These are phyloP conservation scores for Actinia tenebrosa DNA, from an alignment of 64 coral and sea anemone genomes.

Conservation along the genomic window DNA sequence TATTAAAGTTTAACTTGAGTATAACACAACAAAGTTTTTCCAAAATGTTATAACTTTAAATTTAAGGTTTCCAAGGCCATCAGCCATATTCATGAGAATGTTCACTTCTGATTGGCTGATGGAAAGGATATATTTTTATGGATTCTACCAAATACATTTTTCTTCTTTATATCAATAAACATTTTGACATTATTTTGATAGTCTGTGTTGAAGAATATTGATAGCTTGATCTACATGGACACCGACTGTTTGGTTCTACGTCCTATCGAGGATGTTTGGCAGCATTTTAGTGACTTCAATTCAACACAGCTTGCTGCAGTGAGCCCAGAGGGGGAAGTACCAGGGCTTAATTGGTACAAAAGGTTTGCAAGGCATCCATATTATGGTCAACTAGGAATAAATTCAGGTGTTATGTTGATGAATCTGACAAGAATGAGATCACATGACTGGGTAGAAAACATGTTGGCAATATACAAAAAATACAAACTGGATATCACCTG, in stretches of 20 bases:
- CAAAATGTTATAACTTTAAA: too few relatives aligned
- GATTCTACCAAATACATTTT: too few relatives aligned
- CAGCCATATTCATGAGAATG: too few relatives aligned
- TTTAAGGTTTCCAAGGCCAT: too few relatives aligned
- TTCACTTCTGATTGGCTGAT: too few relatives aligned
- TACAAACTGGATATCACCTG: slow-evolving; percentile 82
- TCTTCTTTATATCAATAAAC: too few relatives aligned
- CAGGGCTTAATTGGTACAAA: slow-evolving; percentile 65
- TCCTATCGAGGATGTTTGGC: slow-evolving; percentile 75
- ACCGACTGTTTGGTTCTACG: slow-evolving; percentile 63
- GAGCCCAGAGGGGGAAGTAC: slow-evolving; percentile 65
- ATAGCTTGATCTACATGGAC: slow-evolving; percentile 77
- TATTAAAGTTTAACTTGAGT: too few relatives aligned
- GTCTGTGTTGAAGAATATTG: slow-evolving; percentile 40
- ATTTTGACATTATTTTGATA: neutral
- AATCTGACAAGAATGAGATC: slow-evolving; percentile 82
- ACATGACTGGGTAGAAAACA: slow-evolving; percentile 60
- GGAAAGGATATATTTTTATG: too few relatives aligned
- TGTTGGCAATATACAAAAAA: slow-evolving; percentile 58
- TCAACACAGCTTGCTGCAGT: slow-evolving; percentile 55
- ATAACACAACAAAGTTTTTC: too few relatives aligned
- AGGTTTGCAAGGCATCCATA: slow-evolving; percentile 90
- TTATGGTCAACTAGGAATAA: slow-evolving; percentile 77
- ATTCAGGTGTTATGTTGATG: slow-evolving; percentile 94
- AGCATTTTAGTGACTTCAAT: slow-evolving; percentile 61